Evolutionary conservation across 2,113 vertebrate species (phyloP).

Genomic region (Syngnathus scovelli): DNA sequence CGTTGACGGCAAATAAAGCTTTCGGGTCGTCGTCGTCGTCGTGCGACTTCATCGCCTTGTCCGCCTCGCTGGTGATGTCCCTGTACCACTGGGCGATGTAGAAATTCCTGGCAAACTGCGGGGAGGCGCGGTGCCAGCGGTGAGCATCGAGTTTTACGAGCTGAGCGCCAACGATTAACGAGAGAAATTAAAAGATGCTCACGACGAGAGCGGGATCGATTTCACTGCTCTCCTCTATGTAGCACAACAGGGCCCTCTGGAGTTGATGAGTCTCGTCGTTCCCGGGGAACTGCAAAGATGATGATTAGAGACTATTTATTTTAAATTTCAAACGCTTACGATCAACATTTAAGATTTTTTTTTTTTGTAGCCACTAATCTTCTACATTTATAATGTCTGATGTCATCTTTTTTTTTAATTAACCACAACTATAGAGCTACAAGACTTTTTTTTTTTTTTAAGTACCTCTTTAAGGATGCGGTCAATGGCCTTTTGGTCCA

Average conservation of each 20-base stretch:
- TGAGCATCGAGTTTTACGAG: neutral
- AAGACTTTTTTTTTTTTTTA: neutral
- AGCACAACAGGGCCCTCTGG: slow-evolving; percentile 88
- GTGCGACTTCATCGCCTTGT: slow-evolving; percentile 92
- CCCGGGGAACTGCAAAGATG: slow-evolving; percentile 45
- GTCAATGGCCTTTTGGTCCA: slow-evolving; percentile 92
- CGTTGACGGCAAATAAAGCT: slow-evolving; percentile 76
- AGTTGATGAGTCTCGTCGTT: slow-evolving; percentile 90
- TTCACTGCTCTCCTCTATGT: slow-evolving; percentile 85
- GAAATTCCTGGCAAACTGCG: slow-evolving; percentile 96
- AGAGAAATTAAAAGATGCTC: slow-evolving; percentile 38
- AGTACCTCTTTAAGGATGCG: slow-evolving; percentile 88
- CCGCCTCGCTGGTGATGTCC: slow-evolving; percentile 89
- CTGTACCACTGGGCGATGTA: slow-evolving; percentile 97
- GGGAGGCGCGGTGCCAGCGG: neutral
- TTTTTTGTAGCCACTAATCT: too few relatives aligned
- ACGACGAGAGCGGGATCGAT: slow-evolving; percentile 87
- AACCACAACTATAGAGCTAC: neutral
- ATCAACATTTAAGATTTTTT: neutral
- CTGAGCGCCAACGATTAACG: neutral
- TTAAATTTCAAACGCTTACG: neutral
- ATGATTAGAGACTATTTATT: neutral
- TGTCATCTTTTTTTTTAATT: too few relatives aligned
- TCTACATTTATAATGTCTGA: too few relatives aligned
- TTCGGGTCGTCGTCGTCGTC: slow-evolving; percentile 84